Evolutionary conservation across 2,113 vertebrate genomes (phyloP), one percentile per base, ranked within the genome.

Genomic region (Neomonachus schauinslandi): DNA sequence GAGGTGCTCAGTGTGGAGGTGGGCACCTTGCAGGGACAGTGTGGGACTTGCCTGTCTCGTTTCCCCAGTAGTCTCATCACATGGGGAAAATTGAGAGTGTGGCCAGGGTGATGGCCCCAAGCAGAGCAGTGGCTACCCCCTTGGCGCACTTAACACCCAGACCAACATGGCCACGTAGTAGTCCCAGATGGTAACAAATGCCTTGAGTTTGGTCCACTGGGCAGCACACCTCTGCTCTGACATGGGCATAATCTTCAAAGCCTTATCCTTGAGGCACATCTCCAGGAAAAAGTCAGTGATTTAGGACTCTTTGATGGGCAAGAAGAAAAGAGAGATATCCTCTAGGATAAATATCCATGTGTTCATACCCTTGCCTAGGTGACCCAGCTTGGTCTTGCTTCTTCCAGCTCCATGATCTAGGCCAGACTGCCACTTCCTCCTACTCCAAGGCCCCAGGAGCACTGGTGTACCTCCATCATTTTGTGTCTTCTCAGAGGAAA

Each of bases 371-470:
- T 69, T 77, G 11, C 39, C 57, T 57, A 16, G 57, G 49, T 49
- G 51, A 39, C 63, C 57, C 76, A 39, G 19, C 24, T 46, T 21
- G 7, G 19, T 2, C 76, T 76, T 39, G 65, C 39, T 69, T 77
- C 39, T 28, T 55, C 0, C 2, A 51, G 31, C 55, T 33, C 24
- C 1, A 4, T 21, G 10, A 22, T 21, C 1, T 11, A 21, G 39
- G 39, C 49, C 65, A 49, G 31, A 11, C 24, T 53, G 4, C 46
- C 24, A 2, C 46, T 46, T 16, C 24, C 46, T 92, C 33, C 31
- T 13, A 53, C 31, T 53, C 18, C 36, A 14, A 22, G 42, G 7
- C 18, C 10, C 59, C 15, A 18, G 55, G 22, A 93, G 36, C 3
- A 19, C 36, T 11, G 0, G 14, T 53, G 2, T 91, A 49, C 10